These are phyloP conservation scores for Phataginus tricuspis DNA, from an alignment of 2,797 vertebrate genomes.

Conservation along the genomic window DNA sequence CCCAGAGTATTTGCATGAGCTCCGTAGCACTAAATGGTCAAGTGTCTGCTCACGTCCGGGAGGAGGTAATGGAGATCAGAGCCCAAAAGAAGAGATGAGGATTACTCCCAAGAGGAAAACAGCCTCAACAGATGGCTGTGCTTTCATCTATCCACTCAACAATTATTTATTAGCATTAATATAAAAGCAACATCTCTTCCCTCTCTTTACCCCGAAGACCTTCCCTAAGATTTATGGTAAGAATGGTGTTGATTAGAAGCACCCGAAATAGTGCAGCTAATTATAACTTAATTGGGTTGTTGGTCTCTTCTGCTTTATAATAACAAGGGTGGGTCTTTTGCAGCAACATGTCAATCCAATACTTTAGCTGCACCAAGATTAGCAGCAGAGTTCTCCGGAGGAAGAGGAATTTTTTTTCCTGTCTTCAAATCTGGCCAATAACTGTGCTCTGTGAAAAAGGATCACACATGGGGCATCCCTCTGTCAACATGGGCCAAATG, in stretches of 20 bases:
- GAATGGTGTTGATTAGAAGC: not conserved
- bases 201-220: constrained; percentile 3
- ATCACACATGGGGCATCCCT: not conserved
- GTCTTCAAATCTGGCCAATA: constrained; percentile 15
- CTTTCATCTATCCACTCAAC: not conserved
- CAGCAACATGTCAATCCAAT: not conserved
- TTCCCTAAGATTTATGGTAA: not conserved
- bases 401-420: not conserved
- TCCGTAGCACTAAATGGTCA: not conserved
- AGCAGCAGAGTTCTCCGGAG: constrained; percentile 23
- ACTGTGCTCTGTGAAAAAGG: not conserved
- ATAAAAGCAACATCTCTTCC: not conserved
- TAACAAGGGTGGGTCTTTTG: not conserved
- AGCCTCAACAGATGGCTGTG: too few relatives aligned
- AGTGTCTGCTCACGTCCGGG: not conserved
- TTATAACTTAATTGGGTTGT: constrained; percentile 25
- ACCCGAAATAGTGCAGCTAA: constrained; percentile 10
- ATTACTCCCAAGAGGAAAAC: not conserved
- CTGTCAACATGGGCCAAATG: not conserved
- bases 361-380: not conserved
- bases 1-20: not conserved
- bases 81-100: not conserved
- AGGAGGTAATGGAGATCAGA: not conserved
- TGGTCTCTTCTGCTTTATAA: constrained; percentile 37
- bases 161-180: not conserved